A percentile compares a stretch with the other conserved stretches of the same genome.
Evolutionary conservation across 2,888 invertebrate genomes (phyloP).

Genomic region (Cinara cedri): DNA sequence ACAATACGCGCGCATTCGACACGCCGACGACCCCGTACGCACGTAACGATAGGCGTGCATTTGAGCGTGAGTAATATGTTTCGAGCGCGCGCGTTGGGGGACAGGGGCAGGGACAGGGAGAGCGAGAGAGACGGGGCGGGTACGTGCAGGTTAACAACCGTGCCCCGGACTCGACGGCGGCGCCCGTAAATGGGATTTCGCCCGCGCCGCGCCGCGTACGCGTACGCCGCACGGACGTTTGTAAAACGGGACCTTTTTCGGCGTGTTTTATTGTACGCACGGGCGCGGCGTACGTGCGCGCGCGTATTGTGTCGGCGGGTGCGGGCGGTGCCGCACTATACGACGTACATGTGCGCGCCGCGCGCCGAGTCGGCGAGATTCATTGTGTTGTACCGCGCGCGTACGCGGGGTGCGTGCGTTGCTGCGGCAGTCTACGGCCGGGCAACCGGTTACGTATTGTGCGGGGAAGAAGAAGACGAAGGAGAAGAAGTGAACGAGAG

Average conservation of each 20-base stretch:
- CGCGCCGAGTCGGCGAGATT: constrained; percentile 23
- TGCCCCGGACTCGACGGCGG: not conserved
- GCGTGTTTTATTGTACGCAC: constrained; percentile 20
- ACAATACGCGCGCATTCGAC: too few species aligned
- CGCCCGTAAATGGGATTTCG: constrained; percentile 15
- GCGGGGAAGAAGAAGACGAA: too few species aligned
- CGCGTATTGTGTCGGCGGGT: too few species aligned
- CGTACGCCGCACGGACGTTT: constrained; percentile 4
- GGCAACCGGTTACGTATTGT: constrained; percentile 32
- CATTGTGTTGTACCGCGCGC: not conserved
- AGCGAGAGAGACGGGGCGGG: not conserved
- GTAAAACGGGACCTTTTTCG: constrained; percentile 31
- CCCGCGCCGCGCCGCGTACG: too few species aligned
- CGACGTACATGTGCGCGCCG: too few species aligned
- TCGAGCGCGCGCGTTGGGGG: too few species aligned
- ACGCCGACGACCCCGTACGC: too few species aligned
- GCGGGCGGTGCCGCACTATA: too few species aligned
- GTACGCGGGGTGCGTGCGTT: too few species aligned
- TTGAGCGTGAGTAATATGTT: not conserved
- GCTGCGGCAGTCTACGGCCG: too few species aligned
- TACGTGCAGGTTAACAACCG: constrained; percentile 1
- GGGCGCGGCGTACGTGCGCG: too few species aligned
- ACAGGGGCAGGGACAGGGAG: not conserved
- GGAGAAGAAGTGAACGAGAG: too few species aligned
- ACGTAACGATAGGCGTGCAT: not conserved